Base-by-base conservation (phyloP, 2,797 vertebrate genomes). In the Crocidura indochinensis region DNA sequence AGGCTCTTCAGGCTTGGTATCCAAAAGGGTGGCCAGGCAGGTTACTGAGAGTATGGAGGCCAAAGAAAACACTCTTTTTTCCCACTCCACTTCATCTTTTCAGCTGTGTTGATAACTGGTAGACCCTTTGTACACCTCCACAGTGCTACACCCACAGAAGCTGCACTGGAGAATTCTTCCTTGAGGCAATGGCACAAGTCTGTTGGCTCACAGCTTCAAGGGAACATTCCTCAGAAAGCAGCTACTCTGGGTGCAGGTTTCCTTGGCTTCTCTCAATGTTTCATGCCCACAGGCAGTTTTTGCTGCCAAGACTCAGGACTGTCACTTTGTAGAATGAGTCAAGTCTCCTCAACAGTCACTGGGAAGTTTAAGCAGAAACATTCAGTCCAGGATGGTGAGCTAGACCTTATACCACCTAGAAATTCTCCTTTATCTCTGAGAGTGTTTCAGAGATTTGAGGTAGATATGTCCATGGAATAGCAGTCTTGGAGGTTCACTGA, bases 301-400 rank as follows among this genome's bases (percentile, higher is more conserved):
- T 6, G 6, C 38, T 73, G 44, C 69, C 64, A 47, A 60, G 88
- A 22, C 20, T 26, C 47, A 73, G 53, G 38, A 14, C 10, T 69
- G 24, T 62, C 74, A 53, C 53, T 27, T 69, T 69, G 85, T 29
- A 77, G 65, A 87, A 74, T 78, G 22, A 80, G 62, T 68, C 26
- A 81, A 1, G 0, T 31, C 29, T 85, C 56, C 14, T 91, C 51
- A n/a, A 20, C 4, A 83, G 76, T n/a, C 24, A 60, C 49, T 29
- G 68, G 26, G n/a, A 79, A 74, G 46, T 84, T 85, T 46, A 73
- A 46, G 38, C 8, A 17, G 46, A 6, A 79, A 20, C 46, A 17
- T 47, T 12, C 20, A 20, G 46, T 24, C 29, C 26, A 24, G 67
- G 26, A 7, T 24, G 8, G n/a, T 17, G 22, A 76, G n/a, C 4